Base-by-base conservation (phyloP, 1,140 invertebrate species). In the Drosophila pallidifrons region DNA sequence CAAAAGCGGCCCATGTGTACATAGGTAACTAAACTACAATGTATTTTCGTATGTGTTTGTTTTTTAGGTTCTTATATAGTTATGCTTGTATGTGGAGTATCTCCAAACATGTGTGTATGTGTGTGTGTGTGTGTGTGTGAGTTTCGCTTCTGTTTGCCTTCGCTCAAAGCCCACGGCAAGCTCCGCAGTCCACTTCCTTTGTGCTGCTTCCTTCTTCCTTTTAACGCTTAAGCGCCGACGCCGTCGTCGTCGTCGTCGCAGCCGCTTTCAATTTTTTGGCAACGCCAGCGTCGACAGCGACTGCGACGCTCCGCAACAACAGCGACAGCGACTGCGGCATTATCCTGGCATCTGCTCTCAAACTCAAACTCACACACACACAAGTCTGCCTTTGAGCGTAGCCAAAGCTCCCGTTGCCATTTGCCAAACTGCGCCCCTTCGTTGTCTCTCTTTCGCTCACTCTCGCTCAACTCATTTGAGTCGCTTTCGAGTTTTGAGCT, bases 161-260 rank as follows among this genome's bases (percentile, higher is more conserved):
- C 15, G 61, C 43, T 58, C 47, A 30, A 41, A 66, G 28, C 51
- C 28, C 30, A 58, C 20, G 46, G 79, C 20, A 25, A 25, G 20
- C 46, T 79, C 66, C 66, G 77, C 72, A 43, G 71, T 83, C 80
- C 73, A 85, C 82, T 85, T 81, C 79, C 82, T 79, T 86, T 76
- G 20, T 25, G 79, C 79, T 81, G 83, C 82, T 87, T 86, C 76
- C 82, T 87, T 87, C 76, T 82, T 82, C 80, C 72, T 80, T 88
- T 79, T 63, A 81, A 55, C 64, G 69, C 69, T 77, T 83, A 87
- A 83, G 80, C 82, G 82, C 82, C 82, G 82, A 65, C 75, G 70
- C 65, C 75, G 51, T 41, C 13, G 51, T 20, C 52, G 63, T 41
- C 52, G 60, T 46, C 47, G 46, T 45, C 47, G 45, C 38, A 46